These are phyloP conservation scores for Metopia argyrocephala DNA, from an alignment of 2,888 invertebrate genomes.

Conservation along the genomic window DNA sequence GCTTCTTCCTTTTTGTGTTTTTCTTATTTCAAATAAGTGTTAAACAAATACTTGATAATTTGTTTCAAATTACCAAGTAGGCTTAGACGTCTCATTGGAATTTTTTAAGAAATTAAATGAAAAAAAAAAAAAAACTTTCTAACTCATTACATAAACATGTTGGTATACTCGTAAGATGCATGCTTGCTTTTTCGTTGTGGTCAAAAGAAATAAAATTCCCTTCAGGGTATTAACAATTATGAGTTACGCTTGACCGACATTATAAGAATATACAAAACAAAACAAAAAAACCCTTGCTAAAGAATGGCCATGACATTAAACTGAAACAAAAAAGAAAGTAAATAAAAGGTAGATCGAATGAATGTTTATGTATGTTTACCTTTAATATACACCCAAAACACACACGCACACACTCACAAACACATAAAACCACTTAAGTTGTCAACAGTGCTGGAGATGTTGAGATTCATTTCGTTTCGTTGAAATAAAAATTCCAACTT, in stretches of 20 bases:
- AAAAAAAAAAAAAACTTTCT: constrained; percentile 33
- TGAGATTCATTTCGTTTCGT: constrained; percentile 29
- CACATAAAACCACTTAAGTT: constrained; percentile 65
- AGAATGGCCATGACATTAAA: not conserved
- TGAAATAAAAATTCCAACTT: not conserved
- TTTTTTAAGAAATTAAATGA: constrained; percentile 2
- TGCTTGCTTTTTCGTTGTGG: not conserved
- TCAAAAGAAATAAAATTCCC: constrained; percentile 41
- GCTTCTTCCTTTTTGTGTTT: not conserved
- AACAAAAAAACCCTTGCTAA: not conserved
- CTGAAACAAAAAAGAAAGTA: not conserved
- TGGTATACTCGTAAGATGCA: not conserved
- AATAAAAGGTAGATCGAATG: not conserved
- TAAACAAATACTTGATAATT: constrained; percentile 54
- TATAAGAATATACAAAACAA: not conserved
- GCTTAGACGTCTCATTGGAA: no score
- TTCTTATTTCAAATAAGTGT: constrained; percentile 52
- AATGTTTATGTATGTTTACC: constrained; percentile 6
- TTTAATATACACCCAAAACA: no score
- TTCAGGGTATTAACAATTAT: constrained; percentile 64
- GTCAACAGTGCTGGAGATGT: constrained; percentile 53
- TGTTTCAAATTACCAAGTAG: constrained; percentile 41
- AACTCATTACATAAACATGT: constrained; percentile 52
- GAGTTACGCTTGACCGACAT: constrained; percentile 60
- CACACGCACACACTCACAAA: no score